Base-by-base conservation (phyloP, 2,888 invertebrate genomes). In the Cremastobaeus sp. region DNA sequence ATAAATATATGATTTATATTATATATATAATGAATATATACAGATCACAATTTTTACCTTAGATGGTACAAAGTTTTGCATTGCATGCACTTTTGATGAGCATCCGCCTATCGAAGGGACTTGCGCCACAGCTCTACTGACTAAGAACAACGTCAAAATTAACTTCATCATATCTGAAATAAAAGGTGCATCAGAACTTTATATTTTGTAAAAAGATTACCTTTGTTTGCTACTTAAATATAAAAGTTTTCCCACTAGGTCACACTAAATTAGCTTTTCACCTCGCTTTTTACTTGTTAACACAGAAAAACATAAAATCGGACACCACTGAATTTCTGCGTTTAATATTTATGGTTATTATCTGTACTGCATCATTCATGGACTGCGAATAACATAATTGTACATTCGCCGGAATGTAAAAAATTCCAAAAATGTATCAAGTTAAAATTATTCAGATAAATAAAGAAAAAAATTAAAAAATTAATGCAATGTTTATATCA, bases 31-130 rank as follows among this genome's bases (percentile, higher is more conserved):
- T 43, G 8, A 3, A 12, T 18, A 2, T 4, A 5, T 2, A 25
- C 18, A 15, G 3, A 11, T 43, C n/a, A 12, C 25, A 21, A 25
- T 5, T 8, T 12, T 39, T 88, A 93, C 92, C 89, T 88, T 89
- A 72, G 84, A 87, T 25, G 90, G 84, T 60, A 92, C 89, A 78
- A 94, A 94, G 76, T 91, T 88, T 1, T 89, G 83, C 88, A 91
- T 90, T 1, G 91, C 89, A 50, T 90, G 88, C 0, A 93, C 89
- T 11, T 90, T 88, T 0, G 93, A n/a, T n/a, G n/a, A 93, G 79
- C 94, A 94, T 0, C 87, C 81, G 1, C 92, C 92, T 0, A 92
- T 88, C 77, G 91, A 90, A 0, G 92, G 90, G 8, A 94, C 89
- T 83, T 94, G 93, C 0, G 91, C 89, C 5, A 76, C 57, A 6